These are phyloP conservation scores for Thunnus thynnus DNA, from an alignment of 2,113 vertebrate species.

Conservation along the genomic window DNA sequence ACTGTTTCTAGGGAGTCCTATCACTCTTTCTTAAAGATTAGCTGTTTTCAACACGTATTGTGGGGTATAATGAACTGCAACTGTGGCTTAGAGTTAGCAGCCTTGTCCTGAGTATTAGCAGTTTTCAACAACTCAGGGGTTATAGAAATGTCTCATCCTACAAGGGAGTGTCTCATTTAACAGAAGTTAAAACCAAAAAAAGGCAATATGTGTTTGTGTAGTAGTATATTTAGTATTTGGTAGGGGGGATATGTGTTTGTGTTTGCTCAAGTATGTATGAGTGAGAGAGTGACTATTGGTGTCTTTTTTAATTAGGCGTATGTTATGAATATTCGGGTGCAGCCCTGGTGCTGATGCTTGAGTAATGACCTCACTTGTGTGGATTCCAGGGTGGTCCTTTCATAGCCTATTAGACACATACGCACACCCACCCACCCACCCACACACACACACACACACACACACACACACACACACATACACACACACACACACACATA, in stretches of 20 bases:
- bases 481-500: constrained; percentile 42
- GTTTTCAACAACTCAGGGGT: background rate
- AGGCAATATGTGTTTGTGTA: background rate
- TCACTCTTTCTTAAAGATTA: too few species aligned
- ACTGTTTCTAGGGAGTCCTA: too few species aligned
- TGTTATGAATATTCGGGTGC: constrained; percentile 36
- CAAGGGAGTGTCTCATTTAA: background rate
- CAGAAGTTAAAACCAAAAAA: too few species aligned
- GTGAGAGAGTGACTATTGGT: background rate
- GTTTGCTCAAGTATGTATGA: constrained; percentile 10
- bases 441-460: constrained; percentile 38
- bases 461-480: constrained; percentile 50
- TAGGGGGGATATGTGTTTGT: too few species aligned
- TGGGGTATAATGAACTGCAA: too few species aligned
- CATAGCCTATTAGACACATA: constrained; percentile 40
- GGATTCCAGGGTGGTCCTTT: constrained; percentile 76
- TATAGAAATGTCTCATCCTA: background rate
- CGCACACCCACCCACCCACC: constrained; percentile 37
- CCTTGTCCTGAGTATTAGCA: background rate
- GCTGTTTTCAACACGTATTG: too few species aligned
- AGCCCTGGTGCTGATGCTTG: constrained; percentile 46
- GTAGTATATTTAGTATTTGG: background rate
- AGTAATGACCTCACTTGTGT: constrained; percentile 73
- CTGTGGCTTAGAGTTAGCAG: too few species aligned
- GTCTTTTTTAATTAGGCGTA: constrained; percentile 28